phyloP scores from a whole-genome alignment of 2,113 vertebrate species.

The Phyllostomus discolor region DNA sequence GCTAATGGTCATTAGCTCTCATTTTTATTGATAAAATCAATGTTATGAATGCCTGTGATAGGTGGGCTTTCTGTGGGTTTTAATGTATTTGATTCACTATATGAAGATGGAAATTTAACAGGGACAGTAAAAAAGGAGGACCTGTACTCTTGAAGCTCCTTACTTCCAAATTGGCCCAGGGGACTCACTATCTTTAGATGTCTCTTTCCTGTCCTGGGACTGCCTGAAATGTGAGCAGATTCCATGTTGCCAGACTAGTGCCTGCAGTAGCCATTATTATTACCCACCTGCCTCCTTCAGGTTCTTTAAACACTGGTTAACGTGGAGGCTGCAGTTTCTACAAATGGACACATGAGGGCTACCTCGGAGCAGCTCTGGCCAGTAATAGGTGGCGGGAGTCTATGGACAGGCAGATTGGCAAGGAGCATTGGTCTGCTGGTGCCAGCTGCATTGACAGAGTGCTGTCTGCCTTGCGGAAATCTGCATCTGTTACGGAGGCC shows the following conservation, averaged over 20 bases:
- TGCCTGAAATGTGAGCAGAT: background rate
- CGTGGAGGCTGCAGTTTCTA: background rate
- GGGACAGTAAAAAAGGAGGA: background rate
- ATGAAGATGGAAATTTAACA: slow-evolving; percentile 6
- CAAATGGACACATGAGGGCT: background rate
- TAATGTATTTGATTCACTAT: slow-evolving; percentile 14
- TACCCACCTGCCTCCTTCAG: background rate
- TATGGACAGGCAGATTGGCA: background rate
- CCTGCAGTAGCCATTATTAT: background rate
- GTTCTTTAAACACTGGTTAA: background rate
- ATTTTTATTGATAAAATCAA: background rate
- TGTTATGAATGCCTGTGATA: background rate
- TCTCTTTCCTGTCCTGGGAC: background rate
- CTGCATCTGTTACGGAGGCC: background rate
- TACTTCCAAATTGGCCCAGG: background rate
- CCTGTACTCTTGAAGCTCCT: background rate
- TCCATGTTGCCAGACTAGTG: background rate
- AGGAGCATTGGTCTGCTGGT: background rate
- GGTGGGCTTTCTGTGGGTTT: background rate
- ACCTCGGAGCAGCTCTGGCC: background rate
- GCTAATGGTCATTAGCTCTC: background rate
- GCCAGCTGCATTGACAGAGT: background rate
- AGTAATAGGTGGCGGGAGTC: background rate
- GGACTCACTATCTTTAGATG: background rate
- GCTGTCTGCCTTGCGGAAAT: background rate